Conservation (phyloP, 2,113 vertebrate genomes). For the Echinops telfairi region DNA sequence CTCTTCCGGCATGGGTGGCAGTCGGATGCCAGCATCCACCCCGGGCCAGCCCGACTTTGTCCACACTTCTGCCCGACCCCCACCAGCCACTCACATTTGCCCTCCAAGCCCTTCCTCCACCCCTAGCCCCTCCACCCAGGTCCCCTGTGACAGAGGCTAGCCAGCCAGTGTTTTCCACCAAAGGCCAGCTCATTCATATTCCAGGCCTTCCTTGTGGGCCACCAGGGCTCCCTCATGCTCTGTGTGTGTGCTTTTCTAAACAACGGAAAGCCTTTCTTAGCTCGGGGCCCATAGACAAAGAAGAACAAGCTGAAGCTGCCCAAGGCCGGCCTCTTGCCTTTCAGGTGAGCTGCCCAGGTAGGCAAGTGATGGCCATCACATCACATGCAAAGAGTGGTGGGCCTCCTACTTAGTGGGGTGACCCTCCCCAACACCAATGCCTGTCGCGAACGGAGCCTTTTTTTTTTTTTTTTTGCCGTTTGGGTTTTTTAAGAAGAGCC, state of each 20-base stretch:
- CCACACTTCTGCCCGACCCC: background rate
- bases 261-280: background rate
- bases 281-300: background rate
- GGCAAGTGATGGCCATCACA: background rate
- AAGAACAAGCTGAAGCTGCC: background rate
- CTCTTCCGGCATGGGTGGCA: background rate
- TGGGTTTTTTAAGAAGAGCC: slow-evolving; percentile 49
- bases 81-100: rapidly evolving
- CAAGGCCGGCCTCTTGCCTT: background rate
- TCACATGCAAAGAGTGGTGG: background rate
- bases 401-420: background rate
- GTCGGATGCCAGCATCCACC: background rate
- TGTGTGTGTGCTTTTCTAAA: background rate
- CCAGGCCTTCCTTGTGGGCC: background rate
- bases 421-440: background rate
- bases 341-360: background rate
- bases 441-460: background rate
- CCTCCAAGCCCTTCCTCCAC: background rate
- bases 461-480: too few species aligned
- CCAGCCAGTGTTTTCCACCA: background rate
- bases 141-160: background rate
- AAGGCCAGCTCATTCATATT: background rate
- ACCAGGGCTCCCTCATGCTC: background rate
- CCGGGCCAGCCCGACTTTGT: background rate
- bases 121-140: rapidly evolving